Evolutionary conservation across 1,140 invertebrate species (phyloP).

Genomic region (Drosophila nebulosa): DNA sequence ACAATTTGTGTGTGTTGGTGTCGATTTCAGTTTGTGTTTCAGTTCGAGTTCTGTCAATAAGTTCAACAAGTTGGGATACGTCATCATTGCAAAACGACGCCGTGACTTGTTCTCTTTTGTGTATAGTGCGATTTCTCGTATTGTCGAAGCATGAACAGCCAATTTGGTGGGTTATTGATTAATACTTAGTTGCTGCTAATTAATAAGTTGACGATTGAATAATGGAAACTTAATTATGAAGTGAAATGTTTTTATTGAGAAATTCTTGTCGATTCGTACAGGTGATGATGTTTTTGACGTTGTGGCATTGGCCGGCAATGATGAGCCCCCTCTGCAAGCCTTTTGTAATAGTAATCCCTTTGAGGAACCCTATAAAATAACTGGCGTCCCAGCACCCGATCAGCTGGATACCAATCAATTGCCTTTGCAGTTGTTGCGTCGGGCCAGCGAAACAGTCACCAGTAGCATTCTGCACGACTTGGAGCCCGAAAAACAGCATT

Average conservation of each 20-base stretch:
- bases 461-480: conserved; percentile 41
- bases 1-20: background rate
- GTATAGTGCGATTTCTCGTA: background rate
- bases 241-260: background rate
- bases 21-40: background rate
- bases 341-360: conserved; percentile 41
- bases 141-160: conserved; percentile 24
- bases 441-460: conserved; percentile 55
- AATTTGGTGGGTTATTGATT: conserved; percentile 24
- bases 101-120: background rate
- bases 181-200: conserved; percentile 29
- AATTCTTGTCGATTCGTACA: background rate
- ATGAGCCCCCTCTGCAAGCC: conserved; percentile 37
- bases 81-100: conserved; percentile 16
- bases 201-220: conserved; percentile 39
- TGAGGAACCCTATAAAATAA: background rate
- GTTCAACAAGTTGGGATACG: conserved; percentile 12
- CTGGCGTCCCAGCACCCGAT: background rate
- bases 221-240: conserved; percentile 24
- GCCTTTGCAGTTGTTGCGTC: conserved; percentile 46
- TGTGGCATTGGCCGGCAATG: conserved; percentile 29
- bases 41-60: conserved; percentile 1
- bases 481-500: conserved; percentile 56
- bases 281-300: conserved; percentile 37
- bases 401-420: conserved; percentile 23